Evolutionary conservation across 2,113 vertebrate species (phyloP), one percentile per base, ranked within the genome.

Genomic region (Gymnogyps californianus): DNA sequence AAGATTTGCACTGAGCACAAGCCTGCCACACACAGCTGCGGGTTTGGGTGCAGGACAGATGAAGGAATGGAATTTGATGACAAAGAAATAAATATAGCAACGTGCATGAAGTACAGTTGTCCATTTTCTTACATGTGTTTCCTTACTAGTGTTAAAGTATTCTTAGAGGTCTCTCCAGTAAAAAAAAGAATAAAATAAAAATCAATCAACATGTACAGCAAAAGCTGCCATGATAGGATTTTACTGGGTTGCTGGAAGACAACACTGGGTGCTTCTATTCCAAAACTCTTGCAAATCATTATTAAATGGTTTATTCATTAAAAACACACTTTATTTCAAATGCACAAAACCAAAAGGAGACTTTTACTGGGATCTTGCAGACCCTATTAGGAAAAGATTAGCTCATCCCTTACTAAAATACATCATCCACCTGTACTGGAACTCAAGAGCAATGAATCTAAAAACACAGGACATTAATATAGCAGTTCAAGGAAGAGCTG

Each of bases 401-500:
- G 7, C 3, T 34, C 49, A 17, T 49, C 32, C 5, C 9, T 76
- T 64, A 40, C 21, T 49, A 61, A 79, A 34, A 7, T 36, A 22
- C 18, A 46, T 19, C 13, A 83, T 22, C 22, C 31, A 38, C 10
- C 16, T 18, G 25, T 31, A 24, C 14, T 22, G 10, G 34, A 64
- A 42, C 36, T 36, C 34, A 71, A 40, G 31, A 69, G 13, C 36
- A 40, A 52, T 0, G 0, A 34, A 21, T 72, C 10, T 65, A 57
- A 67, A 11, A 61, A 3, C 11, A 38, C 6, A 46, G 5, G 20
- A 40, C 0, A 1, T 44, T 20, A 46, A 32, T 7, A 52, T 0
- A 71, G 18, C 7, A 40, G 42, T 38, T 59, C 61, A 79, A 65
- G 28, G 20, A 81, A 89, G 28, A 93, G 9, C 19, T 85, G 13